Percentiles rank a stretch among this genome's conserved stretches.
Evolutionary conservation across 2,888 invertebrate genomes (phyloP).

Genomic region (Diplazon laetatorius): DNA sequence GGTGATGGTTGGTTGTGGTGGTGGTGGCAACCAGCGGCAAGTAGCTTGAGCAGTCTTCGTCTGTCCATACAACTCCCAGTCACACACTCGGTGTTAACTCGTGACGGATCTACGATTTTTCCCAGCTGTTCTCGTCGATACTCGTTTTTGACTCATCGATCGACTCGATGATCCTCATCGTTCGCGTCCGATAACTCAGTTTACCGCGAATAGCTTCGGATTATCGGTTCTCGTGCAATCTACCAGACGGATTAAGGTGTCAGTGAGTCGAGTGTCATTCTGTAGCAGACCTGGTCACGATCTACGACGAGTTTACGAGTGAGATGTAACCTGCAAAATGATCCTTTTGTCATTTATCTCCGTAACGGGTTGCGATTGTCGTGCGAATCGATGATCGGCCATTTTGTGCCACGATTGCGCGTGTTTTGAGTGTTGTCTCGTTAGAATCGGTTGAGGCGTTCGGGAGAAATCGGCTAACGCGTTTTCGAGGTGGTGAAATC

Average conservation of each 20-base stretch:
- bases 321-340: too few species aligned
- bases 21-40: not conserved
- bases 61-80: slow-evolving; percentile 53
- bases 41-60: slow-evolving; percentile 56
- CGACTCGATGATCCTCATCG: not conserved
- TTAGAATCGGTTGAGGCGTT: too few species aligned
- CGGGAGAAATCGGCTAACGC: too few species aligned
- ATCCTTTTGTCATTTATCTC: too few species aligned
- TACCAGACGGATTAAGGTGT: slow-evolving; percentile 35
- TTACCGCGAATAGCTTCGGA: not conserved
- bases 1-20: too few species aligned
- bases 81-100: slow-evolving; percentile 53
- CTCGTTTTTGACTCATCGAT: slow-evolving; percentile 5
- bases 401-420: not conserved
- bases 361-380: too few species aligned
- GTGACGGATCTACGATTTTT: slow-evolving; percentile 44
- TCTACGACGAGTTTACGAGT: too few species aligned
- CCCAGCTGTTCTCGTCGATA: not conserved
- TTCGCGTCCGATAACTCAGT: not conserved
- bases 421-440: too few species aligned
- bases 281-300: too few species aligned
- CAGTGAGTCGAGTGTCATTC: not conserved
- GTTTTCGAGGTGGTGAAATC: too few species aligned
- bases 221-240: not conserved
- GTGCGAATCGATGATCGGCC: not conserved